Conservation (phyloP, 1,140 invertebrate genomes). For the Luehdorfia chinensis region DNA sequence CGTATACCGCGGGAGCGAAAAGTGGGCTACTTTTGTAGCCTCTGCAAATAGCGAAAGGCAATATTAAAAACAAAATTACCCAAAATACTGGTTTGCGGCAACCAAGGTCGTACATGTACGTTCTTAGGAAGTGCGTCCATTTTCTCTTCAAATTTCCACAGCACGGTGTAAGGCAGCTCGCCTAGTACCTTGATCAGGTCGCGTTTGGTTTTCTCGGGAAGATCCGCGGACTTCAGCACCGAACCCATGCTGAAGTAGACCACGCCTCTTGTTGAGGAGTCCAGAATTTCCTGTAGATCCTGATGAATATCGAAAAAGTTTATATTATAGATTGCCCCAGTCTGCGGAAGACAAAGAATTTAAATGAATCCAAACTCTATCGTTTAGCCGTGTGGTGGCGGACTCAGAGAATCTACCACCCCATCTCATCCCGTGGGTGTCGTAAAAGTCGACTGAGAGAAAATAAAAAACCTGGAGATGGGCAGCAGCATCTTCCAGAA, state of each 20-base stretch:
- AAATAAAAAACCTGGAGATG: too few species aligned
- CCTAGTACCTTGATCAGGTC: constrained; percentile 33
- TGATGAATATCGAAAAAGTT: constrained; percentile 30
- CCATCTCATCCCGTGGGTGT: too few species aligned
- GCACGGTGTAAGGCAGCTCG: constrained; percentile 41
- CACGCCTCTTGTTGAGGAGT: constrained; percentile 66
- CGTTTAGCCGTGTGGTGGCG: too few species aligned
- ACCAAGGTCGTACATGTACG: constrained; percentile 78
- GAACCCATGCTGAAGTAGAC: constrained; percentile 79
- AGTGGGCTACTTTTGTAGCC: too few species aligned
- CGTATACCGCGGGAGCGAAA: too few species aligned
- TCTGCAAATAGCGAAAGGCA: too few species aligned
- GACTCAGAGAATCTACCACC: too few species aligned
- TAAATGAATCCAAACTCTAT: too few species aligned
- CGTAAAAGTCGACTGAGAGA: too few species aligned
- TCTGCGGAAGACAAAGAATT: too few species aligned
- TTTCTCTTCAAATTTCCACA: constrained; percentile 76
- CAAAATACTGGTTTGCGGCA: constrained; percentile 81
- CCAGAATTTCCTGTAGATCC: constrained; percentile 65
- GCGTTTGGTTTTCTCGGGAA: constrained; percentile 30
- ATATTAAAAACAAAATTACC: constrained; percentile 37
- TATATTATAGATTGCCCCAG: too few species aligned
- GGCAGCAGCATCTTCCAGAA: too few species aligned
- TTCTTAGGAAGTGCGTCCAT: constrained; percentile 66
- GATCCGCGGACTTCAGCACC: constrained; percentile 42